Conservation (phyloP, 2,797 vertebrate species). For the Anas capensis region DNA sequence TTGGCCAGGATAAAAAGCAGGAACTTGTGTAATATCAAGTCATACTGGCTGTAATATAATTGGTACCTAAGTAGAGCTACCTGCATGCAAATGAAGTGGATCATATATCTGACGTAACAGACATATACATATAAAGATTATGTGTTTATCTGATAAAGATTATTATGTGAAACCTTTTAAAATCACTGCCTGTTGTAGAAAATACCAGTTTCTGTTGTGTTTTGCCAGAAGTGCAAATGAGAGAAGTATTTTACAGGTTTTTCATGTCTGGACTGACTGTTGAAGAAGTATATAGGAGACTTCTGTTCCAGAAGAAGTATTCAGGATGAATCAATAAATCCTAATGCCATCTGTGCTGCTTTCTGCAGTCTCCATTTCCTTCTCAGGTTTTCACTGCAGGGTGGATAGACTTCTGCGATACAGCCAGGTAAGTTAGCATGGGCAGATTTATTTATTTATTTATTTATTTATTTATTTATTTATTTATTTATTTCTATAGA, state of each 20-base stretch:
- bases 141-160: too few species aligned
- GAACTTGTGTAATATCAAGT: neutral
- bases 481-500: neutral
- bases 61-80: neutral
- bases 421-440: neutral
- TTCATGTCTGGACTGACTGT: neutral
- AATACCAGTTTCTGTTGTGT: neutral
- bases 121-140: neutral
- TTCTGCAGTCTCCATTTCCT: neutral
- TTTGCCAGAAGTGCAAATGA: neutral
- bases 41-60: neutral
- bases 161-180: neutral
- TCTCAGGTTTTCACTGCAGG: neutral
- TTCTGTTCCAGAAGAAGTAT: slow-evolving; percentile 9
- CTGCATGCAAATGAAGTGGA: neutral
- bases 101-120: neutral
- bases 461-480: neutral
- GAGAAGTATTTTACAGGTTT: neutral
- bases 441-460: neutral
- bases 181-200: neutral
- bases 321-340: slow-evolving; percentile 25
- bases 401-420: neutral
- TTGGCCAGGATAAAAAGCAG: neutral
- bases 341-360: neutral
- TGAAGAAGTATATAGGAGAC: neutral